Evolutionary conservation across 2,113 vertebrate genomes (phyloP), one percentile per base, ranked within the genome.

Genomic region (Theristicus caerulescens): DNA sequence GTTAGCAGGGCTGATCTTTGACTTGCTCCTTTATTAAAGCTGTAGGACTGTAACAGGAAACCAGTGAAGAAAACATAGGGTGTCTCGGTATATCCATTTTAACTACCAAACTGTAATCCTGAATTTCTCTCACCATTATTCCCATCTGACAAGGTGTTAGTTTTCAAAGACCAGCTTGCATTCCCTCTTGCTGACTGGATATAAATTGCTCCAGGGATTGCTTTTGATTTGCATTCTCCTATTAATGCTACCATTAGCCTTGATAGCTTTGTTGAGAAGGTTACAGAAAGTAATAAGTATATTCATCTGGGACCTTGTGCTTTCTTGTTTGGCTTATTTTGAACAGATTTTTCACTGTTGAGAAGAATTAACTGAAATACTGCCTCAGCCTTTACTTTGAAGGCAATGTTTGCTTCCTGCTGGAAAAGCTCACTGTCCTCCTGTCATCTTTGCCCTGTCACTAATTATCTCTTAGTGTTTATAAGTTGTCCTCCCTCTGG

Each of bases 181-280:
- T 78, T 96, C 88, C 13, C 38, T 77, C 77, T 94, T 64, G 65
- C 77, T 94, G 88, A 88, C 74, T 95, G 52, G 69, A 84, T 91
- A 88, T 87, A 88, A 91, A 91, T 93, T 94, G 58, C 95, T 96
- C 89, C 59, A 86, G 96, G 91, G 94, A 95, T 67, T 92, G 69
- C 81, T 91, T 96, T 96, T 96, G 92, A 97, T 97, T 97, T 97
- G 88, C 94, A 74, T 96, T 97, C 91, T 86, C 71, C 78, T 96
- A 88, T 96, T 97, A 97, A 96, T 90, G 88, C 61, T 86, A 84
- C 93, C 83, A 96, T 97, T 97, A 97, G 92, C 81, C 88, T 93
- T 96, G 96, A 97, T 97, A 97, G 94, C 81, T 97, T 95, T 92
- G 78, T 93, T 96, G 88, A 93, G 88, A 94, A 97, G 78, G 89